Evolutionary conservation across 2,797 vertebrate genomes (phyloP).

Genomic region (Lithobates pipiens): DNA sequence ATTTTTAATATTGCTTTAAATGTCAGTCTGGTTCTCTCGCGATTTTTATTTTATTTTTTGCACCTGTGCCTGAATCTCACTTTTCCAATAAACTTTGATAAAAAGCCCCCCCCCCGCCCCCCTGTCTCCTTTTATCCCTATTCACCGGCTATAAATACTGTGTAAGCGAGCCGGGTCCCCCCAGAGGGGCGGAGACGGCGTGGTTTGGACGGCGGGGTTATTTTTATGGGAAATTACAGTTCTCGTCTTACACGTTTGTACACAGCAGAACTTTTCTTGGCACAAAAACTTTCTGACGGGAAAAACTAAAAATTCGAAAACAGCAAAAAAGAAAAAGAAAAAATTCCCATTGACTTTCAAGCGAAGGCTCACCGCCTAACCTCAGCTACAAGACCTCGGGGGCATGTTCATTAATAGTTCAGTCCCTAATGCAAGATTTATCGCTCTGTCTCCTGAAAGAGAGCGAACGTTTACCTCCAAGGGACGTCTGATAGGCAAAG

Average conservation of each 20-base stretch:
- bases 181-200: conserved; percentile 66
- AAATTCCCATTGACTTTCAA: neutral
- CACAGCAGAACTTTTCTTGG: neutral
- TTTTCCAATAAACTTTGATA: conserved; percentile 19
- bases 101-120: conserved; percentile 8
- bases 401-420: neutral
- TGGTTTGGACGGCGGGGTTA: conserved; percentile 72
- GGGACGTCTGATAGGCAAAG: too few species aligned
- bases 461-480: too few species aligned
- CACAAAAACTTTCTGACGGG: neutral
- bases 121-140: conserved; percentile 56
- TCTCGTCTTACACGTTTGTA: conserved; percentile 74
- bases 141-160: conserved; percentile 71
- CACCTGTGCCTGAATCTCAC: neutral
- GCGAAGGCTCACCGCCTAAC: neutral
- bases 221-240: conserved; percentile 87
- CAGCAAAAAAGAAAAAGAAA: neutral
- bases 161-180: neutral
- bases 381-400: neutral
- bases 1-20: too few species aligned
- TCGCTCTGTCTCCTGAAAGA: neutral
- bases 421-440: neutral
- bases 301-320: too few species aligned
- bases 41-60: neutral
- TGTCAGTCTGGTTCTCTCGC: neutral